phyloP scores from a whole-genome alignment of 2,113 vertebrate species.

The Henicopernis longicauda region DNA sequence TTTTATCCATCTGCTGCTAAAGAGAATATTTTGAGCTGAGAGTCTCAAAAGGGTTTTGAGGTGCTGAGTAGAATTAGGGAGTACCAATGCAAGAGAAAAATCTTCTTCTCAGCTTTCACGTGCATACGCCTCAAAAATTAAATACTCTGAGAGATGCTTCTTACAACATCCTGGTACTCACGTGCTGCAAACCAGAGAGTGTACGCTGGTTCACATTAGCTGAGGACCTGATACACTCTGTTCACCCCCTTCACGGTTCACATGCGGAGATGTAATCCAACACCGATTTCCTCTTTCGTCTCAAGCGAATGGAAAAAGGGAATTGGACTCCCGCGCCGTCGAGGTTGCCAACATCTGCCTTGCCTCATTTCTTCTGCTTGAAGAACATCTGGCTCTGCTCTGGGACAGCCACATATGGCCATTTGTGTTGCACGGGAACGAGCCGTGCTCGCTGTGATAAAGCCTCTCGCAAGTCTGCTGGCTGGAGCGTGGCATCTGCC shows the following conservation, averaged over 20 bases:
- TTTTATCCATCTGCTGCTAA: constrained; percentile 32
- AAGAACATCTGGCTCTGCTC: neutral
- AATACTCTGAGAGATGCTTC: neutral
- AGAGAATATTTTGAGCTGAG: neutral
- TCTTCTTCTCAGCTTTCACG: neutral
- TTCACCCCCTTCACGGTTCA: neutral
- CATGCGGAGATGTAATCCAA: neutral
- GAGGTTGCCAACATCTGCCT: constrained; percentile 6
- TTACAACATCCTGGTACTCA: neutral
- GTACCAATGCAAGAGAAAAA: neutral
- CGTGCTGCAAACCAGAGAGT: neutral
- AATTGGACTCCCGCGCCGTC: rapidly evolving
- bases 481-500: neutral
- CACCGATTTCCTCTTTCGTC: neutral
- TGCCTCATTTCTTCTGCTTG: neutral
- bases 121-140: neutral
- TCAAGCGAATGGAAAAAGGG: neutral
- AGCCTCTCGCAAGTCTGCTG: neutral
- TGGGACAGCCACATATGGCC: neutral
- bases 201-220: rapidly evolving
- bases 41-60: neutral
- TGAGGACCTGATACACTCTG: neutral
- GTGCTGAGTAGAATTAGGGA: neutral
- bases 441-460: neutral
- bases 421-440: neutral